Evolutionary conservation across 2,113 vertebrate species (phyloP).

Genomic region (Ailurus styani): DNA sequence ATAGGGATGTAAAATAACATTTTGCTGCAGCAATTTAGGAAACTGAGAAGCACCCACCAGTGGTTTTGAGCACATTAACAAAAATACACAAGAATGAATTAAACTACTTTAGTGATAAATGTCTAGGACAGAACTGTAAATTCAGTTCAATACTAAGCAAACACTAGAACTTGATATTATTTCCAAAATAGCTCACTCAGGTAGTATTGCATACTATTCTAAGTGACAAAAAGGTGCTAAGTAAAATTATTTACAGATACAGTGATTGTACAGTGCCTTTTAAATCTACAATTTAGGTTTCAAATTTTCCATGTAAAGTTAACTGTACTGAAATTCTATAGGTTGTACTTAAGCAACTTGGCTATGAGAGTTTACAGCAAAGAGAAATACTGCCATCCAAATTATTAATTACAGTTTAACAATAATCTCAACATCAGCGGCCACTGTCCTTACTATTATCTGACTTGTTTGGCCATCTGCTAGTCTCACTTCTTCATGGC

Average conservation of each 20-base stretch:
- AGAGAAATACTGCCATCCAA: constrained; percentile 66
- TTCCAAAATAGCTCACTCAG: constrained; percentile 76
- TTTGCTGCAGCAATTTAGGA: constrained; percentile 81
- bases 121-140: constrained; percentile 75
- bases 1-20: constrained; percentile 71
- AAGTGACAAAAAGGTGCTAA: constrained; percentile 76
- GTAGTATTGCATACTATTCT: constrained; percentile 75
- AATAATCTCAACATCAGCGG: constrained; percentile 45
- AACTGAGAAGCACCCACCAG: constrained; percentile 78
- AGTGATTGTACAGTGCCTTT: constrained; percentile 79
- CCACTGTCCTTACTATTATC: constrained; percentile 41
- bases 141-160: constrained; percentile 76
- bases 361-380: constrained; percentile 51
- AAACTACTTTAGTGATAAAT: constrained; percentile 81
- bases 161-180: constrained; percentile 71
- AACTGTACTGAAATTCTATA: constrained; percentile 65
- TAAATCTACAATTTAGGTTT: constrained; percentile 74
- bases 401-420: constrained; percentile 67
- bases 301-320: constrained; percentile 55
- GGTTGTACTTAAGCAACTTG: constrained; percentile 63
- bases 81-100: constrained; percentile 69
- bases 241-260: constrained; percentile 81
- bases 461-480: constrained; percentile 37
- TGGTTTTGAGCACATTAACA: constrained; percentile 72
- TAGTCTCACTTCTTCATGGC: constrained; percentile 23